These are phyloP conservation scores for Sylvia borin DNA, from an alignment of 2,797 vertebrate genomes.

Conservation along the genomic window DNA sequence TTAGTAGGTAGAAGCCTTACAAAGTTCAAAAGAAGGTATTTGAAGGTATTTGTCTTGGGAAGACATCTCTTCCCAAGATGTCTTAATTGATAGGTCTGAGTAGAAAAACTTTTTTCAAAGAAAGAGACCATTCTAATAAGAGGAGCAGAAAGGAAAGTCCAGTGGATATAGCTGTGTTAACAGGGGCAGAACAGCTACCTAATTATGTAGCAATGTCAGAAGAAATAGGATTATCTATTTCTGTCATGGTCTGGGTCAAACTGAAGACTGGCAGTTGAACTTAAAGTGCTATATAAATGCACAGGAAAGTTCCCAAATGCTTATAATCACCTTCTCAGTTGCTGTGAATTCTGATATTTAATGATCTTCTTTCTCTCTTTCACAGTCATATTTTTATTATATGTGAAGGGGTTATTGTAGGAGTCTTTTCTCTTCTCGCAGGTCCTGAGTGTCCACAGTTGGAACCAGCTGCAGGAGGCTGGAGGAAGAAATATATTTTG, in stretches of 20 bases:
- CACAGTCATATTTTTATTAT: constrained; percentile 8
- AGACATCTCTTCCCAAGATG: background rate
- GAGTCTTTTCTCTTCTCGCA: background rate
- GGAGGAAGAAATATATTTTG: background rate
- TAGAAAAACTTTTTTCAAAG: background rate
- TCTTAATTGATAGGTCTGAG: background rate
- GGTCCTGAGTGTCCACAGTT: background rate
- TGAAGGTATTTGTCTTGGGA: background rate
- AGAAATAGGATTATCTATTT: background rate
- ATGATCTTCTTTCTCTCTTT: constrained; percentile 5
- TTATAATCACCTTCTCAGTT: background rate
- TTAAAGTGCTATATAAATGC: constrained; percentile 41
- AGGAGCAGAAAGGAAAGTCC: background rate
- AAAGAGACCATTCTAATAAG: background rate
- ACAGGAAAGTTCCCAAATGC: background rate
- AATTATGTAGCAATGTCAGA: background rate
- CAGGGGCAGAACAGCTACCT: background rate
- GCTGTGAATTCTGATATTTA: constrained; percentile 8
- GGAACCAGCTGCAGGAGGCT: background rate
- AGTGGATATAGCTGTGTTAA: background rate
- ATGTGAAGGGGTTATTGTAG: constrained; percentile 1
- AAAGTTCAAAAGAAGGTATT: background rate
- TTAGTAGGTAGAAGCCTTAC: background rate
- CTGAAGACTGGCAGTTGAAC: background rate
- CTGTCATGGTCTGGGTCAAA: background rate